Evolutionary conservation across 2,113 vertebrate genomes (phyloP), one percentile per base, ranked within the genome.

Genomic region (Protobothrops mucrosquamatus): DNA sequence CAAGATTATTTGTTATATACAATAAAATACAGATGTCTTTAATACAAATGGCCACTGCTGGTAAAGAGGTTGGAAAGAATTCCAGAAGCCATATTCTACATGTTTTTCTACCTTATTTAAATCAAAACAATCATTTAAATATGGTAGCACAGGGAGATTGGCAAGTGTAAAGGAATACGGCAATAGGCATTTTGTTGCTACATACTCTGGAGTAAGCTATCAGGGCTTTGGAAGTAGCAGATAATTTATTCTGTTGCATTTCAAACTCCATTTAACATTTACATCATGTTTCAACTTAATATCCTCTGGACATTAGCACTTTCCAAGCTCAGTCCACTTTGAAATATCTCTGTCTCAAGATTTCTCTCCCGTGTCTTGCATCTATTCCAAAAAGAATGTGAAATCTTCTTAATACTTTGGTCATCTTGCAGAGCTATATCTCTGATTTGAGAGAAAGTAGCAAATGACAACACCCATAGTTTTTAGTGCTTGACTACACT

Each of bases 371-470:
- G 11, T 26, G n/a, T 20, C 2, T 85, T 20, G 39, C 3, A 6
- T 8, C 54, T 29, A 91, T 8, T 34, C 46, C 54, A 74, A 56
- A 55, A 54, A 55, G 34, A n/a, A 1, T 56, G 18, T 89, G 24
- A 89, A 88, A 87, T 29, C 6, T 56, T 34, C 23, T 89, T 46
- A 81, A 81, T 94, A 59, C 7, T 43, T 85, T 24, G 92, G 92
- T 92, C 90, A 69, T 92, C 87, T 12, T 94, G 87, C 91, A 54
- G 56, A 88, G 90, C 55, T 94, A 89, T n/a, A 90, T 39, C 55
- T 94, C 46, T 95, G 46, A 93, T 24, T 91, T 96, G 94, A 94
- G 91, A 89, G 91, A 93, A 18, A 93, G 52, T 15, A 95, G 5
- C 3, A 92, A 95, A 96, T 94, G 85, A 94, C 69, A 91, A 18